Evolutionary conservation across 1,140 invertebrate species (phyloP).

Genomic region (Micrasema minimum): DNA sequence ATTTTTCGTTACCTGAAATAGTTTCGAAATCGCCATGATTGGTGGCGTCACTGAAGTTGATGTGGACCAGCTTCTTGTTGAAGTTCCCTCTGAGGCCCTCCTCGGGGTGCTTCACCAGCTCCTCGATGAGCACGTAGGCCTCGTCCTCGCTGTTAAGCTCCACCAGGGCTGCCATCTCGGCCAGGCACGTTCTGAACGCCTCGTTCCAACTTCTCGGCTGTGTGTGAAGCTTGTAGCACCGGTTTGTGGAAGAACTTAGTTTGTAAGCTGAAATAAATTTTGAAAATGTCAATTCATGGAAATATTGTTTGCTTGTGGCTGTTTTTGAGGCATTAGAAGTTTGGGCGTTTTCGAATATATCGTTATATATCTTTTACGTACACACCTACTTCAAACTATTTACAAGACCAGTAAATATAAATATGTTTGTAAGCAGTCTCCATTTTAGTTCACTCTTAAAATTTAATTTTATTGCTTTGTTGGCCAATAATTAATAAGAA

Average conservation of each 20-base stretch:
- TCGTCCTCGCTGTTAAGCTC: conserved; percentile 53
- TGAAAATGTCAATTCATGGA: not conserved
- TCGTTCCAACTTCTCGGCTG: conserved; percentile 51
- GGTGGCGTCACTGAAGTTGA: conserved; percentile 38
- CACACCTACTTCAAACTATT: not conserved
- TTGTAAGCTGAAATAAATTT: conserved; percentile 31
- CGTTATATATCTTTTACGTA: not conserved
- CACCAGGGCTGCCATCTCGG: conserved; percentile 54
- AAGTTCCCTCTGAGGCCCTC: conserved; percentile 16
- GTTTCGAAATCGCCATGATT: conserved; percentile 24
- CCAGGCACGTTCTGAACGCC: conserved; percentile 54
- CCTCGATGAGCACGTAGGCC: conserved; percentile 13
- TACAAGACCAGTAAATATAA: not conserved
- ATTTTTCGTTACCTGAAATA: too few relatives aligned
- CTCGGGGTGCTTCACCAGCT: conserved; percentile 16
- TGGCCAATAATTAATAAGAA: too few relatives aligned
- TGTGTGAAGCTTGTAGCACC: conserved; percentile 57
- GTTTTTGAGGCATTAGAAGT: not conserved
- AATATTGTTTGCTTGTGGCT: not conserved
- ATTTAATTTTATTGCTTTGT: too few relatives aligned
- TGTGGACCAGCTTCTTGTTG: conserved; percentile 19
- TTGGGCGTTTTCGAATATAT: not conserved
- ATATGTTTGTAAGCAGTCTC: too few relatives aligned
- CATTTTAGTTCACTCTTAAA: too few relatives aligned
- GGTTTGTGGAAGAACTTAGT: not conserved